phyloP scores from a whole-genome alignment of 1,140 invertebrate genomes.

The Drepana arcuata region DNA sequence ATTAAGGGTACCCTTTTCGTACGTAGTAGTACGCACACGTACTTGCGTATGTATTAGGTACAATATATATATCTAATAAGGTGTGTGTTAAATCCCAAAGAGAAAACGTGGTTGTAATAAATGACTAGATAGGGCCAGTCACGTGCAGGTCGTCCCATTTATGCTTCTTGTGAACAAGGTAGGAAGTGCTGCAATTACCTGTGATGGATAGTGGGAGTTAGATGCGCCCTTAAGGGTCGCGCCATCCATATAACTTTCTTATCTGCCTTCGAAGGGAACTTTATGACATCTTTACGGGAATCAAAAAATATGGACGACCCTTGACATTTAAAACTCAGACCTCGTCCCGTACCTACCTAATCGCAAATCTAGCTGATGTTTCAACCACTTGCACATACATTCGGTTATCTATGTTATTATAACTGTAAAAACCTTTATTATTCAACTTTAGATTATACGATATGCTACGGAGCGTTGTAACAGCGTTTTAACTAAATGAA shows the following conservation, averaged over 20 bases:
- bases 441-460: no score
- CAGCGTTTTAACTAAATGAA: no score
- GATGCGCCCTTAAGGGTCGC: conserved; percentile 30
- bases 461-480: no score
- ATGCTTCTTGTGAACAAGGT: conserved; percentile 38
- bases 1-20: no score
- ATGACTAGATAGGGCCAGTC: conserved; percentile 32
- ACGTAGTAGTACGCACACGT: no score
- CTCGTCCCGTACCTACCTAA: no score
- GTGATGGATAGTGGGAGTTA: conserved; percentile 42
- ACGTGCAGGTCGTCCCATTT: conserved; percentile 37
- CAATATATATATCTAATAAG: no score
- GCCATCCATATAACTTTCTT: conserved; percentile 40
- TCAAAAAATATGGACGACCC: conserved; percentile 41
- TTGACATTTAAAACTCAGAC: conserved; percentile 26
- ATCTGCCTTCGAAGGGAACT: conserved; percentile 39
- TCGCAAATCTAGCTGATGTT: no score
- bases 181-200: conserved; percentile 41
- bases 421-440: no score
- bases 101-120: conserved; percentile 26
- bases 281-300: conserved; percentile 46
- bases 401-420: no score
- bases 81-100: conserved; percentile 25
- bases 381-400: no score
- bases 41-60: no score